These are phyloP conservation scores for Malurus leucopterus DNA, from an alignment of 2,797 vertebrate species.

Conservation along the genomic window DNA sequence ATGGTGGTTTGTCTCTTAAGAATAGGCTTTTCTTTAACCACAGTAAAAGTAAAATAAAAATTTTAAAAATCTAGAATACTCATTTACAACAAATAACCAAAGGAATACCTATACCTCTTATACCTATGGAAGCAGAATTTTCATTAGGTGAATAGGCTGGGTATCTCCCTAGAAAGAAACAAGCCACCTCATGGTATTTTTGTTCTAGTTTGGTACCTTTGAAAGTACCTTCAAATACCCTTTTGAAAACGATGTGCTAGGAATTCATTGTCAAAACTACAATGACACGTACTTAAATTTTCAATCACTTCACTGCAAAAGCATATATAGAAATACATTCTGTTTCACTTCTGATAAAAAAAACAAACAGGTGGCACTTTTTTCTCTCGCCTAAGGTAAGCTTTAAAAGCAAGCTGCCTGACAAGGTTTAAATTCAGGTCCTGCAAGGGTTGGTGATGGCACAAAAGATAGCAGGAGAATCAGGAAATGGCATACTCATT, in stretches of 20 bases:
- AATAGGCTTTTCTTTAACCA: not conserved
- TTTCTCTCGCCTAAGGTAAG: not conserved
- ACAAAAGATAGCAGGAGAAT: not conserved
- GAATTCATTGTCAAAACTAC: not conserved
- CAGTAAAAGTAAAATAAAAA: not conserved
- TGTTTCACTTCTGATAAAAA: not conserved
- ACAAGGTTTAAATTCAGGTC: not conserved
- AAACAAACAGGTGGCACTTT: not conserved
- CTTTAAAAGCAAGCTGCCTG: not conserved
- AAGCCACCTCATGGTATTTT: not conserved
- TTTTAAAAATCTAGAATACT: not conserved
- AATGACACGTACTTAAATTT: not conserved
- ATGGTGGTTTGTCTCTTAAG: not conserved
- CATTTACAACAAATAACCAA: not conserved
- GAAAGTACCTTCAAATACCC: not conserved
- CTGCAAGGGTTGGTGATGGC: not conserved
- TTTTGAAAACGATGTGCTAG: not conserved
- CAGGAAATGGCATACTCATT: not conserved
- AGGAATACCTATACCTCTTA: not conserved
- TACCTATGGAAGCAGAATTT: not conserved
- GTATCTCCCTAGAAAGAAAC: not conserved
- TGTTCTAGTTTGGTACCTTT: not conserved
- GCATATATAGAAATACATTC: not conserved
- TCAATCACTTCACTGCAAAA: not conserved
- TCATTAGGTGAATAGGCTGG: not conserved